Evolutionary conservation across 2,797 vertebrate species (phyloP).

Genomic region (Adelosebastes latens): DNA sequence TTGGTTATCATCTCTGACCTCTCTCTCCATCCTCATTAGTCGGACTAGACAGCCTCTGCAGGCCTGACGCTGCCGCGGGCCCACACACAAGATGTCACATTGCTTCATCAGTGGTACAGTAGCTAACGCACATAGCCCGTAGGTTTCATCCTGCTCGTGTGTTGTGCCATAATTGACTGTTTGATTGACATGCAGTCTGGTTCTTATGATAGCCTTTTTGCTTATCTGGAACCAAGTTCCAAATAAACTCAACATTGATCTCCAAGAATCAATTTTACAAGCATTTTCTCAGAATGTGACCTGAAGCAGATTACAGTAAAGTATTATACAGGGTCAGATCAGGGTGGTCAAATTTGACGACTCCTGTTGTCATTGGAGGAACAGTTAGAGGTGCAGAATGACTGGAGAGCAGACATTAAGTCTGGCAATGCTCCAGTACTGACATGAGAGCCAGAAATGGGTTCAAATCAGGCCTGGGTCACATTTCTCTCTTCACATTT

Average conservation of each 20-base stretch:
- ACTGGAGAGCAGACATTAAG: conserved; percentile 25
- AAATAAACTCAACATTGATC: conserved; percentile 36
- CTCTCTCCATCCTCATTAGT: conserved; percentile 79
- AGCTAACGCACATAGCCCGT: conserved; percentile 58
- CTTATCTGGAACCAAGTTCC: conserved; percentile 29
- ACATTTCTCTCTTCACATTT: conserved; percentile 42
- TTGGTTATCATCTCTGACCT: conserved; percentile 80
- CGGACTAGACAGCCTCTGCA: conserved; percentile 68
- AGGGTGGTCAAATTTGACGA: not conserved
- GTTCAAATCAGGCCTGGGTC: conserved; percentile 44
- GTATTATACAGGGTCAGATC: conserved; percentile 9
- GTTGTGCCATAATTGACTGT: conserved; percentile 57
- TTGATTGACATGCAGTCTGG: conserved; percentile 56
- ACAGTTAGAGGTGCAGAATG: conserved; percentile 33
- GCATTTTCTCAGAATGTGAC: not conserved
- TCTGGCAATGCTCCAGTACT: conserved; percentile 6
- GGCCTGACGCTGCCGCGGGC: conserved; percentile 64
- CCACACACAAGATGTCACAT: conserved; percentile 76
- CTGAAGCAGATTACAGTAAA: conserved; percentile 1
- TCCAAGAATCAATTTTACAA: conserved; percentile 15
- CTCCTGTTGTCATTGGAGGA: conserved; percentile 35
- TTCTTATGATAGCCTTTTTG: conserved; percentile 50
- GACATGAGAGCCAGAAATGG: conserved; percentile 20
- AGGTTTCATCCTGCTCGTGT: conserved; percentile 43
- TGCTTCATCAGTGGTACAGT: conserved; percentile 69